Base-by-base conservation (phyloP, 2,113 vertebrate species). In the Trichechus manatus region DNA sequence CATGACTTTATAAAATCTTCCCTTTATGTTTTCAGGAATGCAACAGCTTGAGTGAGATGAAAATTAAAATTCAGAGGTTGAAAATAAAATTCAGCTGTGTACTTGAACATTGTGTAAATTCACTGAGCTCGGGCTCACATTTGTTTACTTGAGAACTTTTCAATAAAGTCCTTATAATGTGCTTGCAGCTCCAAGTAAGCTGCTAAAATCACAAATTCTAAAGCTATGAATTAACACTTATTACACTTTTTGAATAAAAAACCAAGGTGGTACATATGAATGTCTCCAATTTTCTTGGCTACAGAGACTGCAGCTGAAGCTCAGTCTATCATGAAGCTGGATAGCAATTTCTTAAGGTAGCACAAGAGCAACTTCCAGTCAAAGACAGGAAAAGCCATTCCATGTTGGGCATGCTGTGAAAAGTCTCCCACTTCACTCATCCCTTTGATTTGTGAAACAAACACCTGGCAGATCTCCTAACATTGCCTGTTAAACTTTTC, bases 31-130 rank as follows among this genome's bases (percentile, higher is more conserved):
- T 90, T 95, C 23, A 95, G n/a, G 50, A 96, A 85, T 90, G 81
- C 64, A 95, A 63, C 72, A 94, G 82, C 77, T 95, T 96, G 88
- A 95, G 61, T 90, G 90, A 87, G 53, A 90, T 82, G 29, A 93
- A 97, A 95, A 97, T 95, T 95, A 90, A 96, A 97, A 97, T 95
- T 97, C 94, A 93, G 78, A 95, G 42, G 59, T 95, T 94, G 72
- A 94, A 87, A 87, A 72, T 87, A 74, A 87, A 66, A 79, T 96
- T 87, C 77, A 93, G 50, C 81, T 96, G 56, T 96, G 93, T 91
- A 90, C 47, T 96, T 90, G 81, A 94, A 83, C 78, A 96, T 59
- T 92, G 85, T 90, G 31, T 78, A 95, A 96, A 92, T 82, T 95
- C 91, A 94, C 88, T 94, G 91, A 94, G 90, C 95, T 95, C 88